phyloP scores from a whole-genome alignment of 2,113 vertebrate genomes.

The Apistogramma diplotaenia region DNA sequence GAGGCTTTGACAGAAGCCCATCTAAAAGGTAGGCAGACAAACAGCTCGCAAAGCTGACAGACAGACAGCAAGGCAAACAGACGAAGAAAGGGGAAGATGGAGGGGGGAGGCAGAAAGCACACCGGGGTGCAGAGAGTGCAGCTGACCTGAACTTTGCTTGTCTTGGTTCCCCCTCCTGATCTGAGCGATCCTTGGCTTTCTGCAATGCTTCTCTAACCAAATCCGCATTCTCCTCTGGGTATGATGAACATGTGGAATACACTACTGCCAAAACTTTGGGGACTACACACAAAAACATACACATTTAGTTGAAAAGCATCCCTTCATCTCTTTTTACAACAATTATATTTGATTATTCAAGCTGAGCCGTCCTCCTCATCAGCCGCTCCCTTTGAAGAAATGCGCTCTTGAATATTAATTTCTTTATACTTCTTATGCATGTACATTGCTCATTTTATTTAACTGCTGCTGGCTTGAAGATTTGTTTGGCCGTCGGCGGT shows the following conservation, averaged over 20 bases:
- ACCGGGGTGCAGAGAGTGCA: neutral
- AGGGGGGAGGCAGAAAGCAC: neutral
- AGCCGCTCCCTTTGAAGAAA: conserved; percentile 19
- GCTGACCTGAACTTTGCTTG: conserved; percentile 80
- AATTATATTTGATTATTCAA: conserved; percentile 39
- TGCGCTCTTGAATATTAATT: conserved; percentile 11
- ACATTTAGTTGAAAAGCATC: neutral
- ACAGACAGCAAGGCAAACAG: conserved; percentile 18
- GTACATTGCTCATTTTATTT: conserved; percentile 19
- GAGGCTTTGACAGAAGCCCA: conserved; percentile 28
- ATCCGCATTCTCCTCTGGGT: conserved; percentile 86
- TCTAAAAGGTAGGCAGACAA: conserved; percentile 32
- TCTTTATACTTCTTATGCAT: neutral
- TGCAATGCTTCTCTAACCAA: conserved; percentile 81
- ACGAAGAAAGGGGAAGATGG: conserved; percentile 2
- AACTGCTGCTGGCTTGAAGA: conserved; percentile 27
- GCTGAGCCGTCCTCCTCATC: conserved; percentile 5
- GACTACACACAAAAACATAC: conserved; percentile 69
- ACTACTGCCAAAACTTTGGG: conserved; percentile 81
- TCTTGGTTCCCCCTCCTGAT: conserved; percentile 62
- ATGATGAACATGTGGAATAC: conserved; percentile 86
- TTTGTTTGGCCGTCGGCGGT: conserved; percentile 10
- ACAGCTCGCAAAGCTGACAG: conserved; percentile 25
- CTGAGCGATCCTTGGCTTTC: conserved; percentile 42
- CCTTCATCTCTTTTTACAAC: conserved; percentile 5